These are phyloP conservation scores for Steinernema carpocapsae DNA, from an alignment of 2,888 invertebrate species.

Conservation along the genomic window DNA sequence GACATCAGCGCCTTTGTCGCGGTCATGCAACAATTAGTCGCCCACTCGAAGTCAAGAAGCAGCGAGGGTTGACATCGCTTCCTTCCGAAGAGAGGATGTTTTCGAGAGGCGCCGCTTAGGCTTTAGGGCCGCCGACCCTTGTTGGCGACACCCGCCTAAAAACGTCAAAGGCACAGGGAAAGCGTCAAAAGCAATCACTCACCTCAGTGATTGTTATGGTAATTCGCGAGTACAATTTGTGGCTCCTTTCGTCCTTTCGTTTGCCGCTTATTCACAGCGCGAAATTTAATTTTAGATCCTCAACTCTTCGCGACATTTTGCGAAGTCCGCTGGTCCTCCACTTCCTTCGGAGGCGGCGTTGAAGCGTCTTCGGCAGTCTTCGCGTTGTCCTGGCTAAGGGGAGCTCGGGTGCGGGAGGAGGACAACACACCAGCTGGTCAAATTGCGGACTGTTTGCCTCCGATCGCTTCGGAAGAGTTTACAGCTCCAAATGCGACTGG, in stretches of 20 bases:
- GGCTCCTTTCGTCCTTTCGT: conserved; percentile 32
- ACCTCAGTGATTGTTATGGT: conserved; percentile 32
- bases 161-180: background rate
- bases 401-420: background rate
- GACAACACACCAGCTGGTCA: conserved; percentile 2
- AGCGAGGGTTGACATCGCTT: background rate
- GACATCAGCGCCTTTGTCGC: background rate
- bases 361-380: background rate
- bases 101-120: background rate
- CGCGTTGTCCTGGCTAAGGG: background rate
- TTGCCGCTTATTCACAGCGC: background rate
- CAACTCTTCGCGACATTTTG: background rate
- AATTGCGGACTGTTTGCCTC: conserved; percentile 20
- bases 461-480: conserved; percentile 10
- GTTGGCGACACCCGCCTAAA: conserved; percentile 16
- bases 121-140: conserved; percentile 25
- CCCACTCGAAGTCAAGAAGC: background rate
- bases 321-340: background rate
- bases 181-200: conserved; percentile 32
- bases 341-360: background rate
- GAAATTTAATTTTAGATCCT: conserved; percentile 19
- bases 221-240: conserved; percentile 33
- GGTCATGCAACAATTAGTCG: conserved; percentile 6
- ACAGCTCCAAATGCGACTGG: conserved; percentile 19
- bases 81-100: too few species aligned